Evolutionary conservation across 1,140 invertebrate genomes (phyloP).

Genomic region (Listronotus bonariensis): DNA sequence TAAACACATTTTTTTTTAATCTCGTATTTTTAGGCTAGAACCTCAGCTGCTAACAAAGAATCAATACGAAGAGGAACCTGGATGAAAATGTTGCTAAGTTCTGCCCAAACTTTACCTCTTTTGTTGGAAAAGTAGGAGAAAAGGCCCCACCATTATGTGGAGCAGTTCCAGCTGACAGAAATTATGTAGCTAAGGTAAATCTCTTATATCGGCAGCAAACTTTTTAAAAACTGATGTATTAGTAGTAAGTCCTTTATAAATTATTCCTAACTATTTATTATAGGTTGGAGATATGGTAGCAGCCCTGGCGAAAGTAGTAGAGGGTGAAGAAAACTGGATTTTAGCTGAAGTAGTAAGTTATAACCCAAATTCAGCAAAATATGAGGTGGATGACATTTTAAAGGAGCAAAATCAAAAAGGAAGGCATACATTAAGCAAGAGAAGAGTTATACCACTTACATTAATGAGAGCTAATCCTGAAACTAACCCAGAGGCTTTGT

Average conservation of each 20-base stretch:
- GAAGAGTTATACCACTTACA: conserved; percentile 89
- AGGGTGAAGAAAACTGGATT: conserved; percentile 94
- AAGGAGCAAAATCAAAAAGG: conserved; percentile 95
- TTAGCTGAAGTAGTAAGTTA: conserved; percentile 93
- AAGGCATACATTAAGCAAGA: conserved; percentile 78
- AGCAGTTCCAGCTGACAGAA: conserved; percentile 84
- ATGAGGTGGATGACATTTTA: conserved; percentile 97
- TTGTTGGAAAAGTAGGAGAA: conserved; percentile 86
- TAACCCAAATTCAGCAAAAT: conserved; percentile 82
- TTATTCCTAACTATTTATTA: conserved; percentile 21
- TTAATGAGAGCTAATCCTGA: conserved; percentile 95
- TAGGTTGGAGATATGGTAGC: conserved; percentile 92
- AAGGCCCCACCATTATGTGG: conserved; percentile 90
- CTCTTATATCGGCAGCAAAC: no score
- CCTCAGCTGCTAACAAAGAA: conserved; percentile 79
- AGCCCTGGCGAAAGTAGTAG: conserved; percentile 80
- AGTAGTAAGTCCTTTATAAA: conserved; percentile 13
- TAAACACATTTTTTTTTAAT: conserved; percentile 2
- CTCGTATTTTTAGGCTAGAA: conserved; percentile 25
- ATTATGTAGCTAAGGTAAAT: conserved; percentile 82
- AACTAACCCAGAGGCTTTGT: conserved; percentile 90
- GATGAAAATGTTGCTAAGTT: conserved; percentile 91
- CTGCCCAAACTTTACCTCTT: conserved; percentile 92
- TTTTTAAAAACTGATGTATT: no score
- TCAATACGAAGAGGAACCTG: conserved; percentile 87